phyloP scores from a whole-genome alignment of 2,888 invertebrate genomes.

The Hirtodrosophila confusa region DNA sequence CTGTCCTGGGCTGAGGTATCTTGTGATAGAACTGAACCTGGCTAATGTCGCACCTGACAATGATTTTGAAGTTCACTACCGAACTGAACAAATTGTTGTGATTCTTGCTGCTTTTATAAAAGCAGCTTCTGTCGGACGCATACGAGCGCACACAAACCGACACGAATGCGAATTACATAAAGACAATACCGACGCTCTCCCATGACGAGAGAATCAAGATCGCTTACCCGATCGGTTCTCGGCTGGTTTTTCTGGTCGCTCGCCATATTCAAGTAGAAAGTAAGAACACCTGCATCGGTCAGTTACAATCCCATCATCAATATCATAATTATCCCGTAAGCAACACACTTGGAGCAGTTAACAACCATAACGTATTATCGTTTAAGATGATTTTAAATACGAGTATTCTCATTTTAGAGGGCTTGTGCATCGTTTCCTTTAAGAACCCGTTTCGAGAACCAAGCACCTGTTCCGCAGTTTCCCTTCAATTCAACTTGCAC shows the following conservation, averaged over 20 bases:
- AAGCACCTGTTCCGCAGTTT: too few species aligned
- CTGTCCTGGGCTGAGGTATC: slow-evolving; percentile 1
- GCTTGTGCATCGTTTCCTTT: slow-evolving; percentile 3
- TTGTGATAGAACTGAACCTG: slow-evolving; percentile 28
- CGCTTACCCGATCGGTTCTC: slow-evolving; percentile 45
- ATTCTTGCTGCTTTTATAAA: slow-evolving; percentile 81
- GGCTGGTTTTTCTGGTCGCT: slow-evolving; percentile 9
- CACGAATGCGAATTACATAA: slow-evolving; percentile 40
- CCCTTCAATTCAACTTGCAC: neutral
- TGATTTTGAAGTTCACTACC: slow-evolving; percentile 68
- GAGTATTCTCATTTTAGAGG: neutral
- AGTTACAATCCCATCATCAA: slow-evolving; percentile 4
- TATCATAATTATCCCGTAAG: slow-evolving; percentile 17
- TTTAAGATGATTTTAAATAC: slow-evolving; percentile 10
- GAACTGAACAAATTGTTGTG: slow-evolving; percentile 69
- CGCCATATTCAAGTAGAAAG: slow-evolving; percentile 19
- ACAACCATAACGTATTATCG: neutral
- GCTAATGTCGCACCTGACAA: slow-evolving; percentile 58
- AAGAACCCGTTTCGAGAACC: too few species aligned
- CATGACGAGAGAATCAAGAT: slow-evolving; percentile 36
- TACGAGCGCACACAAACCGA: slow-evolving; percentile 19
- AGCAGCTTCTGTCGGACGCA: slow-evolving; percentile 36
- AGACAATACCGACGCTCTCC: slow-evolving; percentile 44
- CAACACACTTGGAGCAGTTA: neutral
- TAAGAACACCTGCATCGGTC: slow-evolving; percentile 44